Conservation (phyloP, 2,797 vertebrate genomes). For the Remorina albescens region DNA sequence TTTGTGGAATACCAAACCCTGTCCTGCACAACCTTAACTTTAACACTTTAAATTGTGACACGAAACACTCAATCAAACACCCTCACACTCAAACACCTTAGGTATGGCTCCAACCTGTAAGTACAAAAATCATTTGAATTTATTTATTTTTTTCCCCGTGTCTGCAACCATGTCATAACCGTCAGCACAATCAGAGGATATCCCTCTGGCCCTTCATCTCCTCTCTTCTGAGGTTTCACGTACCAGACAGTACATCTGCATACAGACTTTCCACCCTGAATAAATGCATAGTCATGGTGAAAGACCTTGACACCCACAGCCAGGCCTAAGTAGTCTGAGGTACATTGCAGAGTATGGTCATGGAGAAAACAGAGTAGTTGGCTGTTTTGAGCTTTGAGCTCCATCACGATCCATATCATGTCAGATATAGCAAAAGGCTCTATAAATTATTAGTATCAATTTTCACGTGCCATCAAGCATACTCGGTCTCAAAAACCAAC, state of each 20-base stretch:
- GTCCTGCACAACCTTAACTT: constrained; percentile 72
- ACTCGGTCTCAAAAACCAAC: too few relatives aligned
- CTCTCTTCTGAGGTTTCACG: background rate
- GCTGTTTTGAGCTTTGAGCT: too few relatives aligned
- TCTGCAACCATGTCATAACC: constrained; percentile 36
- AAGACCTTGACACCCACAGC: constrained; percentile 43
- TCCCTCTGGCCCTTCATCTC: constrained; percentile 1
- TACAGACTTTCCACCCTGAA: constrained; percentile 60
- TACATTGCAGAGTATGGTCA: constrained; percentile 25
- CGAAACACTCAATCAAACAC: constrained; percentile 61
- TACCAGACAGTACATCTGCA: constrained; percentile 33
- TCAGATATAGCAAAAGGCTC: background rate
- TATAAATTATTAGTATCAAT: too few relatives aligned
- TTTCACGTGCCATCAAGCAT: too few relatives aligned
- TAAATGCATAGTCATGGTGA: constrained; percentile 60
- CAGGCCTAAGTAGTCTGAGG: constrained; percentile 22
- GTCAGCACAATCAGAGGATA: constrained; percentile 35
- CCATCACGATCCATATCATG: too few relatives aligned
- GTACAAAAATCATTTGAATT: constrained; percentile 3
- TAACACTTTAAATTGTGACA: constrained; percentile 65
- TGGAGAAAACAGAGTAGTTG: too few relatives aligned
- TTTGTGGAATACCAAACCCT: constrained; percentile 68
- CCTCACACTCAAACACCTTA: too few relatives aligned
- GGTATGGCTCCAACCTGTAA: constrained; percentile 46
- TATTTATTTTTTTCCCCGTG: constrained; percentile 29